Base-by-base conservation (phyloP, 2,797 vertebrate genomes). In the Gephyroberyx darwinii region DNA sequence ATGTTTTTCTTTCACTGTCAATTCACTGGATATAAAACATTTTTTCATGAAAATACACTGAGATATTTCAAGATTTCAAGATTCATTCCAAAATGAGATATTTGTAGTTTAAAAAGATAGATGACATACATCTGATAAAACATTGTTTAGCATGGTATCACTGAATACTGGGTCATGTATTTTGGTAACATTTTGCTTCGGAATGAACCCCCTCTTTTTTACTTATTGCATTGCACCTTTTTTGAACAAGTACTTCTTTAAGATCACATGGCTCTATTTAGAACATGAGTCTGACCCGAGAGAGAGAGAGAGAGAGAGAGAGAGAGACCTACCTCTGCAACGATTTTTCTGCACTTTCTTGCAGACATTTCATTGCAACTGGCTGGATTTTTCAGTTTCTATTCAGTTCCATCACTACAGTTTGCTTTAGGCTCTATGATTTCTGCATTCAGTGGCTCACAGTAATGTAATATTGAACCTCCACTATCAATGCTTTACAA, bases 1-100 rank as follows among this genome's bases (percentile, higher is more conserved):
- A 74, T 69, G 35, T 37, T 69, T 63, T 17, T 59, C 48, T 55
- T 22, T 55, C 37, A 30, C 39, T 37, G 12, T 22, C 59, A 35
- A 48, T 59, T 69, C 54, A 19, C 41, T 59, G 37, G 41, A 71
- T 39, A 8, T 54, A 70, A 33, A 53, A n/a, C 26, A 0, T 9
- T 37, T 37, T 2, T 37, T 37, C 35, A 37, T 37, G 35, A 9
- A 9, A 37, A 8, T 9, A 37, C 9, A 37, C 9, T 37, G 35
- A 37, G 35, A 37, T 37, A 37, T 37, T 37, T 7, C 26, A 26
- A 26, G 26, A 26, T 26, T 26, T 26, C 26, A 26, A 2, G 26
- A 26, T 26, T 26, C 26, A 2, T 26, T 26, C 26, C 26, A 26
- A 26, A 26, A 26, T 26, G 26, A 26, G 26, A 26, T 4, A 26